Conservation (phyloP, 2,797 vertebrate species). For the Notolabrus celidotus region DNA sequence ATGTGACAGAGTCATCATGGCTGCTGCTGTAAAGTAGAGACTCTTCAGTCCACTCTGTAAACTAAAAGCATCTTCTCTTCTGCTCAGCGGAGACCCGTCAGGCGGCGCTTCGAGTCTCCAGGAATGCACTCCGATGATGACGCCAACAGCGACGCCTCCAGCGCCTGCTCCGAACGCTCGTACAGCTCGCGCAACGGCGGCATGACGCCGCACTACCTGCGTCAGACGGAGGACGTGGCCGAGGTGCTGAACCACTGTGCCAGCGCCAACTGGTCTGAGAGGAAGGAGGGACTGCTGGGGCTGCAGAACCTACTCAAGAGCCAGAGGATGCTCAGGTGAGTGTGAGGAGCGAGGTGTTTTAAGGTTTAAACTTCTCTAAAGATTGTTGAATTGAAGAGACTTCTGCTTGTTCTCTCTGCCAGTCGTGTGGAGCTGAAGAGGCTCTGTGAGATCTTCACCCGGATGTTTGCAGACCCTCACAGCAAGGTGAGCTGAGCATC, state of each 20-base stretch:
- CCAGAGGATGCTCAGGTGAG: slow-evolving; percentile 90
- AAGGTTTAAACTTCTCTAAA: no score
- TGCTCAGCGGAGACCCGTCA: slow-evolving; percentile 88
- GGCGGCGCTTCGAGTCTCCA: slow-evolving; percentile 92
- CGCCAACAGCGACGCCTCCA: slow-evolving; percentile 95
- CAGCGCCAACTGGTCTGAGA: slow-evolving; percentile 96
- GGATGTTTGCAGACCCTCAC: slow-evolving; percentile 97
- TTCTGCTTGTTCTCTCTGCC: slow-evolving; percentile 13
- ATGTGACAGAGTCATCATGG: not conserved
- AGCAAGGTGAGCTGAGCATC: slow-evolving; percentile 88
- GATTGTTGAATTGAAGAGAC: no score
- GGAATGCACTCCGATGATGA: slow-evolving; percentile 96
- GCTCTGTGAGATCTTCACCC: slow-evolving; percentile 96
- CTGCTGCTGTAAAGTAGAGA: no score
- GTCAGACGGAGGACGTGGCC: slow-evolving; percentile 93
- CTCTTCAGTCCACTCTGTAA: no score
- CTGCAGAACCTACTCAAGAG: slow-evolving; percentile 93
- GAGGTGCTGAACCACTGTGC: slow-evolving; percentile 97
- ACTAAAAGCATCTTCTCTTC: not conserved
- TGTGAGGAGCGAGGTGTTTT: no score
- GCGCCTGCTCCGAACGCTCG: slow-evolving; percentile 94
- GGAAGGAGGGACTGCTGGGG: slow-evolving; percentile 94
- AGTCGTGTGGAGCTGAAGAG: slow-evolving; percentile 96
- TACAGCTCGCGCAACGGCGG: slow-evolving; percentile 93
- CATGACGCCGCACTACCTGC: slow-evolving; percentile 89